Base-by-base conservation (phyloP, 2,888 invertebrate genomes). In the Rhamnusium bicolor region DNA sequence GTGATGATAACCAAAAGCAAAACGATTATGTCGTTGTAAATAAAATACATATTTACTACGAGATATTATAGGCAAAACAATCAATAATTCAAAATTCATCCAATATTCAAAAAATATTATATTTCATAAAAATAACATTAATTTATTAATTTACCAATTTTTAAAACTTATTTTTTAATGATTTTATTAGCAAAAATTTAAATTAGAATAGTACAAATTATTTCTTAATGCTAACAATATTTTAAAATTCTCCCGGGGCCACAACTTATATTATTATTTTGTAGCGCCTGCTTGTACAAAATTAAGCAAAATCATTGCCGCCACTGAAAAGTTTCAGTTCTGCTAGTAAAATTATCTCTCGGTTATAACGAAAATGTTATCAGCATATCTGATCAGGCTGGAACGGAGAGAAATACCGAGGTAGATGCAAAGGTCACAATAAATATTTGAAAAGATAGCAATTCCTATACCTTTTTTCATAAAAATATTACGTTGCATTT, bases 401-500 rank as follows among this genome's bases (percentile, higher is more conserved):
- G 29, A 16, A 32, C 16, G 58, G 18, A 29, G 29, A 67, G 54
- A 54, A 51, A 32, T 29, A 40, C 14, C 46, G 68, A 47, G 67
- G 14, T 67, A 21, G 67, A 67, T 56, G 67, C 67, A 67, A 67
- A 18, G 56, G 54, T 40, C 56, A 47, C 53, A 27, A 60, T 68
- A 68, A 68, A 68, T 58, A 68, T 68, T 68, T 58, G 68, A 53
- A 68, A 47, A 68, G 58, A 58, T 49, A 49, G 60, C 58, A 47
- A 69, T 62, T 63, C 16, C 46, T 62, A 47, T 71, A 65, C 58
- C 56, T 24, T 47, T 16, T 47, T 70, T 70, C 71, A 54, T 65
- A 71, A 62, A 71, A 71, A 32, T 65, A 71, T 71, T 58, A 56
- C 21, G 65, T 71, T 71, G 21, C 71, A 27, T 71, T 58, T 8